These are phyloP conservation scores for Herpetotheres cachinnans DNA, from an alignment of 2,113 vertebrate species.

Conservation along the genomic window DNA sequence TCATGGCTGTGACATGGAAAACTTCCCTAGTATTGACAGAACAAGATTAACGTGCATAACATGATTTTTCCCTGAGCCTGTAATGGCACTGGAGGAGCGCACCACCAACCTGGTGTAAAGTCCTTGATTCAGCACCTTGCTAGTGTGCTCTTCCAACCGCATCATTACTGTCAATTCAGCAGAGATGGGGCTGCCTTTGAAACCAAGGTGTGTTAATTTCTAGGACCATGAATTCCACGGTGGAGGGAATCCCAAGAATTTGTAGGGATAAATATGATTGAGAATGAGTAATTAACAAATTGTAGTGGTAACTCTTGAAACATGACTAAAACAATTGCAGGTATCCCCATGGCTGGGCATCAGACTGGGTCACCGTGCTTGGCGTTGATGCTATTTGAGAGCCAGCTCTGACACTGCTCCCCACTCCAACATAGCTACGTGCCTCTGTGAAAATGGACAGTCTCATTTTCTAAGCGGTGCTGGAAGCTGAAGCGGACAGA, in stretches of 20 bases:
- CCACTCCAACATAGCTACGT: neutral
- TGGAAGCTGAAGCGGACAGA: neutral
- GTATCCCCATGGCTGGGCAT: neutral
- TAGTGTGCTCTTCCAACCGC: neutral
- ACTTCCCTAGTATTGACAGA: neutral
- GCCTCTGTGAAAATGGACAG: neutral
- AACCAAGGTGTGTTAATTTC: fast-evolving
- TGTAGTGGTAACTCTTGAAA: neutral
- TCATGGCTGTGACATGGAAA: neutral
- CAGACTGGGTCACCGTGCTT: neutral
- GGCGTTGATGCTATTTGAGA: neutral
- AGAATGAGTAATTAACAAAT: neutral
- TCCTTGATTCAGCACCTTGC: neutral
- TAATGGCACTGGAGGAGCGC: neutral
- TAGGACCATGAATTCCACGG: neutral
- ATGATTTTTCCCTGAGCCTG: neutral
- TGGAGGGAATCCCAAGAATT: neutral
- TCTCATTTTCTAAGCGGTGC: neutral
- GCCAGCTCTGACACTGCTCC: neutral
- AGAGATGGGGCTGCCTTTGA: neutral
- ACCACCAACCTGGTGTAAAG: neutral
- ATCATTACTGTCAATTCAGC: neutral
- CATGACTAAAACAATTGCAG: neutral
- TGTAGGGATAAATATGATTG: neutral
- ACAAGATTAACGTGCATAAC: fast-evolving